Base-by-base conservation (phyloP, 2,113 vertebrate species). In the Edolisoma coerulescens region DNA sequence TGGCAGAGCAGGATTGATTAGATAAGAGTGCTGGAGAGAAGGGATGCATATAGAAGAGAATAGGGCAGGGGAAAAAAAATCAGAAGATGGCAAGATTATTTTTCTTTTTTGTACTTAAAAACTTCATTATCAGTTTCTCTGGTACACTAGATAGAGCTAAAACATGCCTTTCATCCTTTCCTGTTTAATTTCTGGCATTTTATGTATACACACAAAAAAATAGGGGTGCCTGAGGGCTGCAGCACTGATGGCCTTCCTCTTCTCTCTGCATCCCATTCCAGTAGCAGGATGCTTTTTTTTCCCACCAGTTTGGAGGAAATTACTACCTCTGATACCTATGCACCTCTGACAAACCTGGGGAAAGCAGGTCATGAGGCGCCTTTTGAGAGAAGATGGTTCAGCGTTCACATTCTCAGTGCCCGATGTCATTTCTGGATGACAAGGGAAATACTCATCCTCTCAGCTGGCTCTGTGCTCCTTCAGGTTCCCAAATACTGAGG, bases 1-100 rank as follows among this genome's bases (percentile, higher is more conserved):
- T 68, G 65, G 69, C 50, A 89, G 90, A 94, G 84, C 71, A 95
- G 91, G 69, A 80, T 91, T 89, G 91, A 94, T 91, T 91, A 90
- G 84, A 11, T 70, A 92, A 86, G 47, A 39, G 52, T 76, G 30
- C 54, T 39, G 67, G 61, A n/a, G 47, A 89, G 45, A 86, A 37
- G 32, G 64, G 27, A 78, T 94, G 89, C 45, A 86, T 82, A 52
- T 37, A 85, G 49, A n/a, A 86, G 41, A 79, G 80, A 93, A 68
- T 4, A 60, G 19, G 32, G 33, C 14, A 59, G 53, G 52, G 10
- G 45, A 52, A 70, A 79, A 54, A 45, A 24, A 18, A 80, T 23
- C 41, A 60, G 45, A 74, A 83, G 53, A 56, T 4, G 7, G 50
- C 27, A 77, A 61, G 64, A 6, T 63, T 63, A 16, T 63, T 37